Percentiles rank a stretch among this genome's conserved stretches.
phyloP scores from a whole-genome alignment of 2,888 invertebrate genomes.

The Tipula lateralis region DNA sequence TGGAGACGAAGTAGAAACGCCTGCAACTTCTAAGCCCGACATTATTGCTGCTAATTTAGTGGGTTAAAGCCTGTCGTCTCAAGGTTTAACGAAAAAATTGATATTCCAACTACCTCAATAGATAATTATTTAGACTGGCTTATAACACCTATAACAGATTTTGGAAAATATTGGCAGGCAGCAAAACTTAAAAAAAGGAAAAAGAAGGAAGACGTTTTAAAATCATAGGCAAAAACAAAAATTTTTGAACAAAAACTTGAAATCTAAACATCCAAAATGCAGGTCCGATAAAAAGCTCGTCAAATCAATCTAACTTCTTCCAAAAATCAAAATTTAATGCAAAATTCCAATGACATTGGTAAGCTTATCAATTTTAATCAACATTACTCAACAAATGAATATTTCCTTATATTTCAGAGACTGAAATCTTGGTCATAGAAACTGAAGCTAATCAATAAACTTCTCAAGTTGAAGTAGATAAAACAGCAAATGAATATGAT shows the following conservation, averaged over 20 bases:
- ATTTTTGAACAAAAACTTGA: too few species aligned
- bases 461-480: not conserved
- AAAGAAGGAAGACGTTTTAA: too few species aligned
- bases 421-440: too few species aligned
- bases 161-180: too few species aligned
- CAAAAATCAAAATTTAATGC: too few species aligned
- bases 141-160: not conserved
- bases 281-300: too few species aligned
- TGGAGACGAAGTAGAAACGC: not conserved
- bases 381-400: not conserved
- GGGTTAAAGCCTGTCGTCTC: not conserved
- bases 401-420: not conserved
- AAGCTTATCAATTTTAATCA: not conserved
- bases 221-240: too few species aligned
- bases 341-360: too few species aligned
- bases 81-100: not conserved
- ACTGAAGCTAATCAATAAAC: not conserved
- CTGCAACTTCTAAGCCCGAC: not conserved
- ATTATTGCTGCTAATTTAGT: not conserved
- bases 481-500: not conserved
- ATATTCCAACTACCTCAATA: not conserved
- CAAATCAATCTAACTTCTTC: too few species aligned
- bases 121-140: not conserved
- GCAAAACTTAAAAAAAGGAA: too few species aligned
- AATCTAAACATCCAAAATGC: too few species aligned